Conservation (phyloP, 2,113 vertebrate genomes). For the Neolamprologus cancellatus region DNA sequence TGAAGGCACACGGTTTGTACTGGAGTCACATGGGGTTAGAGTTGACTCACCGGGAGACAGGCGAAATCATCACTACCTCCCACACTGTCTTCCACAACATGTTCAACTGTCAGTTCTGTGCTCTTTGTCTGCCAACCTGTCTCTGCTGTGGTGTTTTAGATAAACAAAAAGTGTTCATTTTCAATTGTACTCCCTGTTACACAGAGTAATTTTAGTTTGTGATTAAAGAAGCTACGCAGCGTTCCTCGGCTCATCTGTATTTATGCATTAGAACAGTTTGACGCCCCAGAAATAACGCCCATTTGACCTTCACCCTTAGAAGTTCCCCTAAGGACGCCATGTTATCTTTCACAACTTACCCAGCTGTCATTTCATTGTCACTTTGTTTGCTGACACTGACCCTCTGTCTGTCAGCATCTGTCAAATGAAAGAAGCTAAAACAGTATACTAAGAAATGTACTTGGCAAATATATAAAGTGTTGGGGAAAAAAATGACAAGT, state of each 20-base stretch:
- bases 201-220: neutral
- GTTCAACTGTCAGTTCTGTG: slow-evolving; percentile 1
- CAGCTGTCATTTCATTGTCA: slow-evolving; percentile 36
- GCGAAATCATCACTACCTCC: slow-evolving; percentile 13
- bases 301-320: slow-evolving; percentile 6
- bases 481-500: neutral
- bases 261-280: neutral
- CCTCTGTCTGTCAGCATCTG: slow-evolving; percentile 18
- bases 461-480: neutral
- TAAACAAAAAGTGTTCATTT: neutral
- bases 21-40: slow-evolving; percentile 27
- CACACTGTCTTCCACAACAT: slow-evolving; percentile 23
- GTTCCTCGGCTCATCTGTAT: neutral
- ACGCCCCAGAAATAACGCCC: neutral
- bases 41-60: slow-evolving; percentile 16
- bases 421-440: neutral
- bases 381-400: slow-evolving; percentile 27
- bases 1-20: slow-evolving; percentile 2
- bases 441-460: neutral
- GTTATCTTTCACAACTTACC: slow-evolving; percentile 1
- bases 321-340: neutral
- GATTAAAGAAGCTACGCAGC: neutral
- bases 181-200: neutral
- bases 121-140: neutral
- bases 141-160: neutral